These are phyloP conservation scores for Rhodophaea formosa DNA, from an alignment of 2,888 invertebrate genomes.

Conservation along the genomic window DNA sequence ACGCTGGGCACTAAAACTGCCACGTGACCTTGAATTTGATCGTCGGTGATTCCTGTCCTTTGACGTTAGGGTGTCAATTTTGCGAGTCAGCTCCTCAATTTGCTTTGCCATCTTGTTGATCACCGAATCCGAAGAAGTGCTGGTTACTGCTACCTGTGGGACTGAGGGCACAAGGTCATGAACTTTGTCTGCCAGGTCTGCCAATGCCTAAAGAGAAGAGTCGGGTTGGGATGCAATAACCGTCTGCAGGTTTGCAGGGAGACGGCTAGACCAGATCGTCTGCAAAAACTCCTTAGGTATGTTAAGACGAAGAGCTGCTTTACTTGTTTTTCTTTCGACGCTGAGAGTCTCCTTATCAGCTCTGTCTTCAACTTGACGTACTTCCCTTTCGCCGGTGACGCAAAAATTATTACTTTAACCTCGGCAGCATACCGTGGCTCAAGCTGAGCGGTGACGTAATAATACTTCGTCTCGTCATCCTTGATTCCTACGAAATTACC, in stretches of 20 bases:
- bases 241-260: conserved; percentile 23
- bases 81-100: neutral
- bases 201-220: conserved; percentile 18
- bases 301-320: conserved; percentile 23
- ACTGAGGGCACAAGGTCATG: conserved; percentile 21
- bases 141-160: conserved; percentile 18
- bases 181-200: conserved; percentile 27
- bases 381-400: conserved; percentile 11
- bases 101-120: neutral
- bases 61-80: neutral
- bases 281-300: conserved; percentile 25
- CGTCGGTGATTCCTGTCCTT: too few species aligned
- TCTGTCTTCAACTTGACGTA: conserved; percentile 27
- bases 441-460: neutral
- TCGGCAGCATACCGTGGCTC: too few species aligned
- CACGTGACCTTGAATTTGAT: too few species aligned
- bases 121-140: neutral
- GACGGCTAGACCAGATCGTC: conserved; percentile 24
- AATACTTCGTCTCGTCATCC: conserved; percentile 18
- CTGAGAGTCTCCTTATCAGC: conserved; percentile 27
- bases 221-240: conserved; percentile 24
- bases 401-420: conserved; percentile 7
- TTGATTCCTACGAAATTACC: conserved; percentile 4
- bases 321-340: too few species aligned
- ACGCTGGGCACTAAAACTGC: too few species aligned